A percentile compares a stretch with the other conserved stretches of the same genome.
phyloP scores from a whole-genome alignment of 2,888 invertebrate genomes.

The Nymphalis polychloros region DNA sequence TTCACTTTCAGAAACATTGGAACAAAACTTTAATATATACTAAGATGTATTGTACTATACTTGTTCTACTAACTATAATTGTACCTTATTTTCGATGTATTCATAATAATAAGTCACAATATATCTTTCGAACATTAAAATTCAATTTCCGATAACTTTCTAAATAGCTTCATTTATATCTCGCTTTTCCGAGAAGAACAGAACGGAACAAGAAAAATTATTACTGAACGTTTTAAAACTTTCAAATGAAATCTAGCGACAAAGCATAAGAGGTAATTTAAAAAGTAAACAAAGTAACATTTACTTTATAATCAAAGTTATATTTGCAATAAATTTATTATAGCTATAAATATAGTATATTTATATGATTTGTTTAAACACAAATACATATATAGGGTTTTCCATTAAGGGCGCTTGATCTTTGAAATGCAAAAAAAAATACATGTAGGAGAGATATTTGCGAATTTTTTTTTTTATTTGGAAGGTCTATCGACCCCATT shows the following conservation, averaged over 20 bases:
- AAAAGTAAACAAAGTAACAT: neutral
- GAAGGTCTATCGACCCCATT: too few species aligned
- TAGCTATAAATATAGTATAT: too few species aligned
- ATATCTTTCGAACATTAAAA: constrained; percentile 13
- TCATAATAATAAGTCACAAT: neutral
- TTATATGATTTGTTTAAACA: too few species aligned
- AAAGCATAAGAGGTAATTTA: neutral
- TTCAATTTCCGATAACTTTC: constrained; percentile 32
- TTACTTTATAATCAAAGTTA: neutral
- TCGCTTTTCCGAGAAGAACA: constrained; percentile 9
- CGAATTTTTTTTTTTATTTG: too few species aligned
- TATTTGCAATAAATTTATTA: neutral
- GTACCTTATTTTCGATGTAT: neutral
- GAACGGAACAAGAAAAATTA: constrained; percentile 17
- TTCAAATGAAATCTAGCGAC: neutral
- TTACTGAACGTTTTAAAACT: constrained; percentile 14
- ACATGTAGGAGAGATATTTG: too few species aligned
- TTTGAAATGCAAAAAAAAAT: too few species aligned
- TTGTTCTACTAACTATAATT: neutral
- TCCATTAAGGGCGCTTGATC: too few species aligned
- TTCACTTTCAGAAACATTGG: too few species aligned
- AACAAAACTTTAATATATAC: too few species aligned
- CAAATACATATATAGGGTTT: too few species aligned
- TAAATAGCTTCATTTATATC: constrained; percentile 31
- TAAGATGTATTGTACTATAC: neutral